Evolutionary conservation across 1,140 invertebrate species (phyloP).

Genomic region (Ceratosolen fusciceps): DNA sequence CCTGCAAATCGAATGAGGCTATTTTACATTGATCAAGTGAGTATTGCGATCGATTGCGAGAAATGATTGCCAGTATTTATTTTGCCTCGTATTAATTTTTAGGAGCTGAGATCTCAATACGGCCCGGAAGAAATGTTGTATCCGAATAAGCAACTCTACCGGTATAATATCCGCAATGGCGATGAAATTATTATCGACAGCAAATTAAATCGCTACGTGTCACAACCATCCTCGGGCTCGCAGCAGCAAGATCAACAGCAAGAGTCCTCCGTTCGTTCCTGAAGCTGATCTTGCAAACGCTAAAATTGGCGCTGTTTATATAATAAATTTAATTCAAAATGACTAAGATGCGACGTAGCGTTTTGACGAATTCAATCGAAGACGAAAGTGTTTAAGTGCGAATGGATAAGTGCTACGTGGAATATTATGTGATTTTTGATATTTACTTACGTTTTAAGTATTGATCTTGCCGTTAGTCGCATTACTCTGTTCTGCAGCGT

Average conservation of each 20-base stretch:
- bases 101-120: constrained; percentile 74
- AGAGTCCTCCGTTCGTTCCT: constrained; percentile 67
- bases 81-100: constrained; percentile 39
- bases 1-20: constrained; percentile 86
- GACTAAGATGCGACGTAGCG: neutral
- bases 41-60: neutral
- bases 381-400: neutral
- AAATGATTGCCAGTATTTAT: too few relatives aligned
- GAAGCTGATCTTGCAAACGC: constrained; percentile 49
- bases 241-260: constrained; percentile 51
- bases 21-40: constrained; percentile 85
- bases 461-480: constrained; percentile 44
- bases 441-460: constrained; percentile 51
- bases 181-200: constrained; percentile 93
- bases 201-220: constrained; percentile 72
- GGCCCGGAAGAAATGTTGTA: constrained; percentile 90
- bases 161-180: constrained; percentile 90
- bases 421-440: constrained; percentile 51
- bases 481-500: constrained; percentile 53
- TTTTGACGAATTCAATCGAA: neutral
- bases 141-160: constrained; percentile 89
- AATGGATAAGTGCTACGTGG: constrained; percentile 8
- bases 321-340: neutral
- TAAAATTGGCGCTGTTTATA: constrained; percentile 1
- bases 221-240: constrained; percentile 47